Percentiles rank a stretch among this genome's conserved stretches.
phyloP scores from a whole-genome alignment of 2,113 vertebrate species.

The Mohoua ochrocephala region DNA sequence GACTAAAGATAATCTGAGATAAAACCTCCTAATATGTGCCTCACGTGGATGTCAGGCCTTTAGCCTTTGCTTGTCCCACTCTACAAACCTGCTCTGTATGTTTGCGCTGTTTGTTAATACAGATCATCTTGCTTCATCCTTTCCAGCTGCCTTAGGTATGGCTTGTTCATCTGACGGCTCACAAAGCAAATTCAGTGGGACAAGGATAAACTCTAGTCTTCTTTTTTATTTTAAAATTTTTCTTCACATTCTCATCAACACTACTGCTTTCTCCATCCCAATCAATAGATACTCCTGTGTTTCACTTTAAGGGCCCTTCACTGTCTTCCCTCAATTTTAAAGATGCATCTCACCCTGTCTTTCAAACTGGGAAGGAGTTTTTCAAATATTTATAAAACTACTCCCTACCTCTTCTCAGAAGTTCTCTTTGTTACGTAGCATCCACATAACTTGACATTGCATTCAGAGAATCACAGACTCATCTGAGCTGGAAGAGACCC shows the following conservation, averaged over 20 bases:
- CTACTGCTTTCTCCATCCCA: not conserved
- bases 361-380: not conserved
- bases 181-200: not conserved
- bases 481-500: not conserved
- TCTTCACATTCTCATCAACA: not conserved
- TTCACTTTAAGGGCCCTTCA: not conserved
- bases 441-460: not conserved
- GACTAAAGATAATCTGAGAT: not conserved
- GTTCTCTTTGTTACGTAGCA: not conserved
- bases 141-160: not conserved
- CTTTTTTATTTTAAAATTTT: not conserved
- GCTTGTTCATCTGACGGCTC: not conserved
- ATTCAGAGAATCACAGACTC: not conserved
- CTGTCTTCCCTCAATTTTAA: not conserved
- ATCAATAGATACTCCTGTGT: not conserved
- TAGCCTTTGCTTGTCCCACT: not conserved
- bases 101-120: not conserved
- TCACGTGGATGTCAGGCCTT: not conserved
- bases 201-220: not conserved
- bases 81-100: not conserved
- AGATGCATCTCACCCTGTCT: not conserved
- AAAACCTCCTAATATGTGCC: not conserved
- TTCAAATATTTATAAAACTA: not conserved
- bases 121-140: not conserved
- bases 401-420: not conserved